Percentiles rank a stretch among this genome's conserved stretches.
These are phyloP conservation scores for Ennomos erosarius DNA, from an alignment of 2,888 invertebrate species.

Conservation along the genomic window DNA sequence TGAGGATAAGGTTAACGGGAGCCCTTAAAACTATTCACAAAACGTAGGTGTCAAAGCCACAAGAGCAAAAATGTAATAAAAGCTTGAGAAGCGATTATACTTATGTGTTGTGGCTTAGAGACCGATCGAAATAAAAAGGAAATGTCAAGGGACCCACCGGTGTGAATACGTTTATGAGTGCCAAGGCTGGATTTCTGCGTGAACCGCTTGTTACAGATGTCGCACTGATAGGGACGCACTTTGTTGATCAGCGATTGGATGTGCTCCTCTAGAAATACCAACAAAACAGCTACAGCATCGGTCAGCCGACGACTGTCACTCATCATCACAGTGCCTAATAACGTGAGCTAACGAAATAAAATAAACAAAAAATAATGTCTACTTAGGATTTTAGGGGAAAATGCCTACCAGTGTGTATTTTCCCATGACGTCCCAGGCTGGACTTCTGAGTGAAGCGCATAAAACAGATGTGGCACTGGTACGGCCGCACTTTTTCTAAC, in stretches of 20 bases:
- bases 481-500: conserved; percentile 87
- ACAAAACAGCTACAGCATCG: conserved; percentile 82
- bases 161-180: conserved; percentile 92
- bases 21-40: conserved; percentile 85
- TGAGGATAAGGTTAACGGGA: conserved; percentile 61
- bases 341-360: conserved; percentile 73
- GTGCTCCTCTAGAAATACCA: conserved; percentile 86
- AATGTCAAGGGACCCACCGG: conserved; percentile 86
- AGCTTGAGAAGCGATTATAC: conserved; percentile 40
- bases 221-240: conserved; percentile 88
- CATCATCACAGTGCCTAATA: conserved; percentile 63
- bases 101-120: conserved; percentile 75
- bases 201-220: conserved; percentile 92
- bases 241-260: conserved; percentile 87
- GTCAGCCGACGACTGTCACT: conserved; percentile 62
- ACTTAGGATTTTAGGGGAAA: conserved; percentile 83
- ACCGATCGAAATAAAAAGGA: conserved; percentile 75
- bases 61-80: conserved; percentile 55
- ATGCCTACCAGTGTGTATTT: conserved; percentile 88
- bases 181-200: conserved; percentile 93
- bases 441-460: conserved; percentile 91
- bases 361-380: conserved; percentile 70
- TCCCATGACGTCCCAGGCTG: conserved; percentile 90
- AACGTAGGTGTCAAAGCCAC: conserved; percentile 80
- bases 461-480: conserved; percentile 90